Percentiles rank a stretch among this genome's conserved stretches.
Evolutionary conservation across 2,888 invertebrate species (phyloP).

Genomic region (Venusia cambrica): DNA sequence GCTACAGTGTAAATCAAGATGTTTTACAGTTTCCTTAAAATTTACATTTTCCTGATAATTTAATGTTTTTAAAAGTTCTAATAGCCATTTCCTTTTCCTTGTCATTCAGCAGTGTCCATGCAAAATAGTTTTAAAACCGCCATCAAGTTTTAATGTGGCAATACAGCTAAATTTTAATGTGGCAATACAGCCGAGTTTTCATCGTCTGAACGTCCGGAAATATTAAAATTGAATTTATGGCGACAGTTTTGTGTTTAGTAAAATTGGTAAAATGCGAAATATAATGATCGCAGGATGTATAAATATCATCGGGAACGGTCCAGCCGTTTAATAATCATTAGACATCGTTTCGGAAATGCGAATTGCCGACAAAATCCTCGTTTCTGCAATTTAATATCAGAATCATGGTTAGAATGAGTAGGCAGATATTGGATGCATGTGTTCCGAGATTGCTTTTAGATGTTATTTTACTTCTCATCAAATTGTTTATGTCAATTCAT

Average conservation of each 20-base stretch:
- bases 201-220: slow-evolving; percentile 69
- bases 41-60: slow-evolving; percentile 52
- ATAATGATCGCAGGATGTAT: slow-evolving; percentile 66
- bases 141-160: slow-evolving; percentile 74
- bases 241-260: slow-evolving; percentile 68
- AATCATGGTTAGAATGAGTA: not conserved
- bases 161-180: slow-evolving; percentile 71
- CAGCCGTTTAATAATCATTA: slow-evolving; percentile 54
- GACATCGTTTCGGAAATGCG: slow-evolving; percentile 44
- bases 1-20: slow-evolving; percentile 51
- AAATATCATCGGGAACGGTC: slow-evolving; percentile 66
- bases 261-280: slow-evolving; percentile 68
- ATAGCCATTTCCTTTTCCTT: slow-evolving; percentile 71
- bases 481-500: too few species aligned
- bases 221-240: slow-evolving; percentile 75
- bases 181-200: slow-evolving; percentile 64
- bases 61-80: slow-evolving; percentile 66
- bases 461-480: slow-evolving; percentile 2
- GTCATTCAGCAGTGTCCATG: slow-evolving; percentile 57
- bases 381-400: slow-evolving; percentile 19
- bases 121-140: slow-evolving; percentile 73
- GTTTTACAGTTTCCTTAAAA: slow-evolving; percentile 67
- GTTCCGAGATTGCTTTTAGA: not conserved
- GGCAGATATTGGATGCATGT: not conserved
- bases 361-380: slow-evolving; percentile 47